These are phyloP conservation scores for Orthonychiurus folsomi DNA, from an alignment of 2,888 invertebrate genomes.

Conservation along the genomic window DNA sequence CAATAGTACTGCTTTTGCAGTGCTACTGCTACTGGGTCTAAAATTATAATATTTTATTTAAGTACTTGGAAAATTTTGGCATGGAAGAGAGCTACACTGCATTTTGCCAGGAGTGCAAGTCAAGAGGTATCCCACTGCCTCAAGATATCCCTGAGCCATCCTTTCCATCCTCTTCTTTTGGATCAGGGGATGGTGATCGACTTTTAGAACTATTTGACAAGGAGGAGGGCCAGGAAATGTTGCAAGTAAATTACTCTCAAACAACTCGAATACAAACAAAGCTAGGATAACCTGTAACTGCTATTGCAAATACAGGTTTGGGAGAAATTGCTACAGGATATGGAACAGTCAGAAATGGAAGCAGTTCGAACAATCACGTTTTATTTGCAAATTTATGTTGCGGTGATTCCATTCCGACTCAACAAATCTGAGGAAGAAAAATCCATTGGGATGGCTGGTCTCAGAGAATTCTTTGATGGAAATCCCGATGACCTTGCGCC, in stretches of 20 bases:
- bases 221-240: constrained; percentile 29
- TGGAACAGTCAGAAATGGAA: constrained; percentile 4
- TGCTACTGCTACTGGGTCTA: background rate
- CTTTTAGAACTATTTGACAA: constrained; percentile 35
- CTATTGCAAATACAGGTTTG: constrained; percentile 9
- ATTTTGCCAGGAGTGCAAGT: constrained; percentile 32
- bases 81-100: constrained; percentile 30
- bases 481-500: constrained; percentile 31
- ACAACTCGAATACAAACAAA: background rate
- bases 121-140: constrained; percentile 25
- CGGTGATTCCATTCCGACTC: constrained; percentile 31
- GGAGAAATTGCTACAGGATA: constrained; percentile 15
- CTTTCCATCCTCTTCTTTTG: constrained; percentile 10
- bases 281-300: background rate
- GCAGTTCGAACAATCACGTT: constrained; percentile 8
- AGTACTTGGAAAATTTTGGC: constrained; percentile 36
- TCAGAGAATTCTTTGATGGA: constrained; percentile 32
- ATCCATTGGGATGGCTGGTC: constrained; percentile 18
- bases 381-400: constrained; percentile 31
- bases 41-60: constrained; percentile 1
- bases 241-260: constrained; percentile 19
- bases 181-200: constrained; percentile 24
- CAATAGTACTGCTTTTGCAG: background rate
- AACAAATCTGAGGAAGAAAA: constrained; percentile 24
- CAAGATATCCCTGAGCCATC: background rate